phyloP scores from a whole-genome alignment of 2,888 invertebrate species.

The Macaria notata region DNA sequence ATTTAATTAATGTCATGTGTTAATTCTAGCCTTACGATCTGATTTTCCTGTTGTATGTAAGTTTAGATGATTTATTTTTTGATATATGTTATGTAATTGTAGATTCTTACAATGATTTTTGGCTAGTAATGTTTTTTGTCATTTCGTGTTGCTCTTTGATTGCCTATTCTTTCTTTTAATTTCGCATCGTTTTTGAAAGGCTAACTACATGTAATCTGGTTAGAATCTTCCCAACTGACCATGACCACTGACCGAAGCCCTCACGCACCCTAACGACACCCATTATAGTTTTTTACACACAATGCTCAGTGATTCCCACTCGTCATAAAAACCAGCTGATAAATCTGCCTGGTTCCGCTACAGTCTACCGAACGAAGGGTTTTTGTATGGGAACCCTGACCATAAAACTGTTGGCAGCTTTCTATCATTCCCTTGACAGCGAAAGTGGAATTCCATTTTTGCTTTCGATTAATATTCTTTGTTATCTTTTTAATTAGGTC shows the following conservation, averaged over 20 bases:
- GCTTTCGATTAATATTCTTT: slow-evolving; percentile 41
- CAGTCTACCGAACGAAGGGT: slow-evolving; percentile 40
- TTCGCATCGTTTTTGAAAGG: too few species aligned
- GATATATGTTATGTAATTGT: too few species aligned
- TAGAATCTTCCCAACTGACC: too few species aligned
- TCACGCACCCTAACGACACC: slow-evolving; percentile 33
- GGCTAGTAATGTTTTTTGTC: too few species aligned
- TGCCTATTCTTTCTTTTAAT: too few species aligned
- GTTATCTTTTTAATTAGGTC: slow-evolving; percentile 28
- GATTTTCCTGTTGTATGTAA: too few species aligned
- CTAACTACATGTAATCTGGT: too few species aligned
- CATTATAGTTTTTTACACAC: slow-evolving; percentile 11
- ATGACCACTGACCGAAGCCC: slow-evolving; percentile 2
- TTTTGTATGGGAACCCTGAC: slow-evolving; percentile 54
- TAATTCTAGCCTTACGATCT: too few species aligned
- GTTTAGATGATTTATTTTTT: too few species aligned
- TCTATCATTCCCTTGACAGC: slow-evolving; percentile 37
- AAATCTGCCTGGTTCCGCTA: slow-evolving; percentile 54
- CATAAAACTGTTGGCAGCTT: slow-evolving; percentile 53
- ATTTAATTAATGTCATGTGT: too few species aligned
- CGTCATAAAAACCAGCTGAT: slow-evolving; percentile 56
- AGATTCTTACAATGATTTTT: too few species aligned
- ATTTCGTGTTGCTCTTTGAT: too few species aligned
- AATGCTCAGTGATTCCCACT: slow-evolving; percentile 35
- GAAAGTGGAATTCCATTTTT: slow-evolving; percentile 58